Conservation (phyloP, 30 jellyfish, hydroid and myxozoan genomes). For the Aurelia aurita region DNA sequence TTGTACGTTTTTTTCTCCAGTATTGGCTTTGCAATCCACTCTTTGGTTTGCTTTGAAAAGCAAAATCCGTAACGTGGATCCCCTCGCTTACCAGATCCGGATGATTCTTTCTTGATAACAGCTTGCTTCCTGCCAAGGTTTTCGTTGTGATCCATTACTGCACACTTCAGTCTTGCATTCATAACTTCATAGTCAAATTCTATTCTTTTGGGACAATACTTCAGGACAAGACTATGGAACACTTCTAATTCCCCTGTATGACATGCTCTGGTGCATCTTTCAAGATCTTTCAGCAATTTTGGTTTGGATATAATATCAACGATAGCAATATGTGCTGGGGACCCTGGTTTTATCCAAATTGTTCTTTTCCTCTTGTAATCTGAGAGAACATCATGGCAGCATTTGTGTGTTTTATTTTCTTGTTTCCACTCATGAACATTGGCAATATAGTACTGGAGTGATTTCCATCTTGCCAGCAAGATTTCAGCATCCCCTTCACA, state of each 20-base stretch:
- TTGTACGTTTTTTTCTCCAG: neutral
- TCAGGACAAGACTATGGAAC: slow-evolving; percentile 7
- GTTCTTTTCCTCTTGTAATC: no score
- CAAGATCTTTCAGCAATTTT: no score
- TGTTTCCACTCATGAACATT: no score
- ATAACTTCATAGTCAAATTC: slow-evolving; percentile 35
- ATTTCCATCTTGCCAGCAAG: no score
- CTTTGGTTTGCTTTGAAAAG: slow-evolving; percentile 12
- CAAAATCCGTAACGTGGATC: neutral
- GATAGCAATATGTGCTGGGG: no score
- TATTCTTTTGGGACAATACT: slow-evolving; percentile 42
- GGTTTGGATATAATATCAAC: no score
- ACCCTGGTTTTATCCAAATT: no score
- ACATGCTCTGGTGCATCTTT: neutral
- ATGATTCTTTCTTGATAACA: no score
- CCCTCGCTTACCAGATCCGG: neutral
- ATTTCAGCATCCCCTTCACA: no score
- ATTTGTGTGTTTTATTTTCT: no score
- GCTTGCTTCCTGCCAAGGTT: slow-evolving; percentile 57
- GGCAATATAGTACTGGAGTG: no score
- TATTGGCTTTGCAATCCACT: slow-evolving; percentile 36
- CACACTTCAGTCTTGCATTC: slow-evolving; percentile 29
- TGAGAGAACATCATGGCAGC: no score
- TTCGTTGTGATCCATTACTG: slow-evolving; percentile 43
- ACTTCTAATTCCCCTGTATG: slow-evolving; percentile 43